A percentile compares a stretch with the other conserved stretches of the same genome.
These are phyloP conservation scores for Cerceris rybyensis DNA, from an alignment of 2,888 invertebrate species.

Conservation along the genomic window DNA sequence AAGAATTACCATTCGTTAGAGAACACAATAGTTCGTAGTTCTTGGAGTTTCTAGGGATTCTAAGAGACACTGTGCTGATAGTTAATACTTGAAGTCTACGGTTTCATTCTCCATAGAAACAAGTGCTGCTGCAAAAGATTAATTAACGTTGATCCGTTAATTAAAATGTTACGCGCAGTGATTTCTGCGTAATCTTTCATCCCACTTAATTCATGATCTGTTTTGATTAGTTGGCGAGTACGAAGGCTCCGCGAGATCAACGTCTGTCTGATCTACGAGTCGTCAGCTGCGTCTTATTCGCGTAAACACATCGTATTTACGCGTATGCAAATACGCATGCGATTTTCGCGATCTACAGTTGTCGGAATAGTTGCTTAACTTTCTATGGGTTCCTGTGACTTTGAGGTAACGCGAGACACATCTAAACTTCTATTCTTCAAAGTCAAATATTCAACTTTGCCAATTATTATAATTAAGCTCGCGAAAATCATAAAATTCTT, in stretches of 20 bases:
- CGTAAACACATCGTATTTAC: constrained; percentile 32
- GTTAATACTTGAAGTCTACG: no score
- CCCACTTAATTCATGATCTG: constrained; percentile 15
- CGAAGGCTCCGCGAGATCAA: constrained; percentile 16
- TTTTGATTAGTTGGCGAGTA: constrained; percentile 28
- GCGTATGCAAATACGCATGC: not conserved
- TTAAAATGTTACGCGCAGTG: not conserved
- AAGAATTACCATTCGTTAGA: not conserved
- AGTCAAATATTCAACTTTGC: no score
- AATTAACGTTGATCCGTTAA: not conserved
- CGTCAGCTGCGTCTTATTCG: constrained; percentile 41
- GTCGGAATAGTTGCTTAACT: not conserved
- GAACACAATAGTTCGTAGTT: no score
- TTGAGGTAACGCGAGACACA: no score
- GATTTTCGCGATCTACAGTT: not conserved
- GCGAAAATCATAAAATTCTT: no score
- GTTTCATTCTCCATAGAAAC: no score
- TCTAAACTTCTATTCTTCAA: no score
- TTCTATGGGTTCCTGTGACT: no score
- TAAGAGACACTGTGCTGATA: no score
- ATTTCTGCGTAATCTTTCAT: not conserved
- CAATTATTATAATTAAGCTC: no score
- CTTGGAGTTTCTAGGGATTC: no score
- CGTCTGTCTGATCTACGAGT: constrained; percentile 43
- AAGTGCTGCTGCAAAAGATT: no score